These are phyloP conservation scores for Empidonax alnorum DNA, from an alignment of 2,113 vertebrate genomes.

Conservation along the genomic window DNA sequence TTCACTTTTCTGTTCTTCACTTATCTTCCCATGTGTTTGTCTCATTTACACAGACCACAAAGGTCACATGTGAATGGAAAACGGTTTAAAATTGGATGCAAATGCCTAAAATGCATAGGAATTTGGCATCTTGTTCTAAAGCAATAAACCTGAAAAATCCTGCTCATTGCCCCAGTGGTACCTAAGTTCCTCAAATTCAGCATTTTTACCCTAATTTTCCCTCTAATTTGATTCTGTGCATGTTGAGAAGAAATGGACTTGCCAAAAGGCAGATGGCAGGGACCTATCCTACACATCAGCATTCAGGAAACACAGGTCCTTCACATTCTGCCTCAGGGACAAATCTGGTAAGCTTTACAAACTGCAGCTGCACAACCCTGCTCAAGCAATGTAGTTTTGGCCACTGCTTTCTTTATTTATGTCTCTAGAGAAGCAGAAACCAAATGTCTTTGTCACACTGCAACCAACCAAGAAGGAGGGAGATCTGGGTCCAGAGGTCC, in stretches of 20 bases:
- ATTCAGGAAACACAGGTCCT: not conserved
- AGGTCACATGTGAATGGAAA: not conserved
- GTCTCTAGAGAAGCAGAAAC: not conserved
- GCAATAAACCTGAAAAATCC: not conserved
- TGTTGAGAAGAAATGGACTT: not conserved
- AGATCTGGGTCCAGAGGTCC: not conserved
- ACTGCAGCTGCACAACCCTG: not conserved
- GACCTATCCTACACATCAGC: not conserved
- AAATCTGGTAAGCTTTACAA: not conserved
- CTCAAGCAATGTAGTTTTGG: not conserved
- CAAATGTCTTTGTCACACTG: not conserved
- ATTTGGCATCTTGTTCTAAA: not conserved
- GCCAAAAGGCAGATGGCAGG: not conserved
- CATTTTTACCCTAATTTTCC: not conserved
- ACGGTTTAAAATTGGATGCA: not conserved
- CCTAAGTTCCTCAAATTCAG: not conserved
- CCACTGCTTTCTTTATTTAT: not conserved
- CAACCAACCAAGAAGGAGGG: not conserved
- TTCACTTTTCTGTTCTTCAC: not conserved
- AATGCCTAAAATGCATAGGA: not conserved
- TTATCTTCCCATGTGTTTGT: not conserved
- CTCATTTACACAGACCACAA: not conserved
- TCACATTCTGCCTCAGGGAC: not conserved
- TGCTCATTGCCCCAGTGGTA: not conserved
- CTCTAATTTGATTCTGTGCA: not conserved